Evolutionary conservation across 2,888 invertebrate genomes (phyloP).

Genomic region (Atrina japonica): DNA sequence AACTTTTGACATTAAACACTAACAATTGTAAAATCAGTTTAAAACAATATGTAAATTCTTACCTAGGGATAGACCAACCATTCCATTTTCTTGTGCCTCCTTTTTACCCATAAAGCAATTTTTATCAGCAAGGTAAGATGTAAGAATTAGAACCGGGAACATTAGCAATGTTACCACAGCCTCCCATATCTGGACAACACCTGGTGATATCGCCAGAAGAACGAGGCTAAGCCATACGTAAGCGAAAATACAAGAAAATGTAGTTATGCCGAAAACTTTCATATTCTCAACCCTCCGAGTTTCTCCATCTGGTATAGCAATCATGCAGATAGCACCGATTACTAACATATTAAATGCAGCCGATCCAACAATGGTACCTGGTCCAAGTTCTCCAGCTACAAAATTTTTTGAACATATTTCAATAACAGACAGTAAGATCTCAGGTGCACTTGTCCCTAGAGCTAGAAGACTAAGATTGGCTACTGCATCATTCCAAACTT

Average conservation of each 20-base stretch:
- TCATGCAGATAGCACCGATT: constrained; percentile 83
- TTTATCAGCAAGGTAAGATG: constrained; percentile 83
- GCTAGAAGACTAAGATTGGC: constrained; percentile 84
- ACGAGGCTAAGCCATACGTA: constrained; percentile 84
- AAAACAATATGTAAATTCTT: no score
- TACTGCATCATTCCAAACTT: constrained; percentile 84
- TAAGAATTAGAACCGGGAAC: constrained; percentile 83
- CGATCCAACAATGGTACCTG: constrained; percentile 84
- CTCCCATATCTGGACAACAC: constrained; percentile 83
- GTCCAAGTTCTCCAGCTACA: constrained; percentile 82
- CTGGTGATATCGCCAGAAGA: constrained; percentile 80
- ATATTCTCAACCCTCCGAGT: constrained; percentile 80
- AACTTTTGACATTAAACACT: no score
- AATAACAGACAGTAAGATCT: constrained; percentile 83
- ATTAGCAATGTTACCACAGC: constrained; percentile 83
- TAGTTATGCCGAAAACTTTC: constrained; percentile 81
- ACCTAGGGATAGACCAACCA: constrained; percentile 71
- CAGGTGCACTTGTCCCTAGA: constrained; percentile 83
- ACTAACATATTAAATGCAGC: constrained; percentile 84
- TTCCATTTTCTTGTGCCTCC: constrained; percentile 70
- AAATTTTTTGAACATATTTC: constrained; percentile 82
- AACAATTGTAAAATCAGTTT: no score
- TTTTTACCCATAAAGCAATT: constrained; percentile 75
- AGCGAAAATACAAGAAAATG: constrained; percentile 82
- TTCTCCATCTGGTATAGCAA: constrained; percentile 82